Percentiles rank a stretch among this genome's conserved stretches.
Evolutionary conservation across 2,888 invertebrate species (phyloP).

Genomic region (Chironomus riparius): DNA sequence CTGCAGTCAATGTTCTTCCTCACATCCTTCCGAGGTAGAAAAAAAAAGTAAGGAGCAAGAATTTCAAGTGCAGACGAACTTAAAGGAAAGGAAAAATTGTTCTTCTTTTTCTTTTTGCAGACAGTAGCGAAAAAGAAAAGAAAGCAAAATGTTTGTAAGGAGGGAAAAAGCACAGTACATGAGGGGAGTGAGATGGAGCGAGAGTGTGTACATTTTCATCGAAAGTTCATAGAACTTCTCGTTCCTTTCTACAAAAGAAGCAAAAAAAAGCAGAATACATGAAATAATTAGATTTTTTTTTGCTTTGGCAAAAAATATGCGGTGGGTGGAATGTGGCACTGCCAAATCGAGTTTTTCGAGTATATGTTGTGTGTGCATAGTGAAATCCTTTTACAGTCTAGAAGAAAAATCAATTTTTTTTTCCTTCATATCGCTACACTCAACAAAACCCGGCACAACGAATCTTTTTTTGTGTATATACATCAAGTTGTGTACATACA

Average conservation of each 20-base stretch:
- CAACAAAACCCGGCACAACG: not conserved
- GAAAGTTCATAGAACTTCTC: slow-evolving; percentile 7
- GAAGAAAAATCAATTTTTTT: not conserved
- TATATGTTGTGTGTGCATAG: not conserved
- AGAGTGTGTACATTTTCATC: not conserved
- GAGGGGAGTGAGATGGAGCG: not conserved
- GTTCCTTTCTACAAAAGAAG: not conserved
- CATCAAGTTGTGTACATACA: not conserved
- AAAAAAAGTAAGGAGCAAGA: not conserved
- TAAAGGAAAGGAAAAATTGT: too few relatives aligned
- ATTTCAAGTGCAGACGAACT: not conserved
- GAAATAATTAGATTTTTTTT: slow-evolving; percentile 1
- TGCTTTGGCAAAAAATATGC: not conserved
- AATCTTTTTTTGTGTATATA: not conserved
- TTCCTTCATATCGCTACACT: not conserved
- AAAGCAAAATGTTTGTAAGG: not conserved
- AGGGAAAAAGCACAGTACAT: not conserved
- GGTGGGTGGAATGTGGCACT: not conserved
- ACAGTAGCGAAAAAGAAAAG: not conserved
- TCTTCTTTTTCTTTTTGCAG: not conserved
- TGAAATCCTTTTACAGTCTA: not conserved
- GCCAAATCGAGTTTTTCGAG: too few relatives aligned
- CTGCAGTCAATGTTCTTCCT: too few relatives aligned
- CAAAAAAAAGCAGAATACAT: not conserved
- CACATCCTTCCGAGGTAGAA: too few relatives aligned